A percentile compares a stretch with the other conserved stretches of the same genome.
phyloP scores from a whole-genome alignment of 1,140 invertebrate species.

The Zophobas morio region DNA sequence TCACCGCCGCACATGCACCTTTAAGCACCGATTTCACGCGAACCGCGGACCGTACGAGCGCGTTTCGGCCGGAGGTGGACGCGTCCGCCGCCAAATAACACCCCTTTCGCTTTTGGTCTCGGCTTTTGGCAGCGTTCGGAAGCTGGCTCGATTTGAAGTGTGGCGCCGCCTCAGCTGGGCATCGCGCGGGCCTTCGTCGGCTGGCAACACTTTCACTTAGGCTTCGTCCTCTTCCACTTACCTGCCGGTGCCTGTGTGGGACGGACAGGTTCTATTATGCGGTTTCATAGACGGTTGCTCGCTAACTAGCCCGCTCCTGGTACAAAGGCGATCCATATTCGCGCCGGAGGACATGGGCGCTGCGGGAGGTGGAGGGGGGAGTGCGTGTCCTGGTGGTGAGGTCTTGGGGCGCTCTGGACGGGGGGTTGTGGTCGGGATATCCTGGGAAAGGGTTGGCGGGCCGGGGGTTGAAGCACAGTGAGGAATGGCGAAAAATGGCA shows the following conservation, averaged over 20 bases:
- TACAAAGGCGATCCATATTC: slow-evolving; percentile 4
- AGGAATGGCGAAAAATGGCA: too few relatives aligned
- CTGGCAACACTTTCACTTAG: slow-evolving; percentile 32
- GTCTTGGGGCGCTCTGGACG: too few relatives aligned
- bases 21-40: background rate
- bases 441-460: too few relatives aligned
- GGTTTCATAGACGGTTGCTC: slow-evolving; percentile 15
- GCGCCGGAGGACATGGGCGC: background rate
- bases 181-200: slow-evolving; percentile 15
- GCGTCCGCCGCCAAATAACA: slow-evolving; percentile 31
- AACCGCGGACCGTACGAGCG: background rate
- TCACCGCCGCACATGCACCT: slow-evolving; percentile 43
- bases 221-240: slow-evolving; percentile 43
- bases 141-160: slow-evolving; percentile 24
- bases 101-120: slow-evolving; percentile 43
- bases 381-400: too few relatives aligned
- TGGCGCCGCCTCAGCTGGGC: slow-evolving; percentile 27
- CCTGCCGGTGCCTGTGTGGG: slow-evolving; percentile 37
- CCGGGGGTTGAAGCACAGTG: too few relatives aligned
- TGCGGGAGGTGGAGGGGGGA: too few relatives aligned
- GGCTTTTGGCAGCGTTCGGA: background rate
- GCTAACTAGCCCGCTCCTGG: slow-evolving; percentile 24
- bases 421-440: too few relatives aligned
- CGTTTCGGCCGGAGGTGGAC: background rate
- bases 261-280: slow-evolving; percentile 33